These are phyloP conservation scores for Symphodus melops DNA, from an alignment of 2,113 vertebrate genomes.

Conservation along the genomic window DNA sequence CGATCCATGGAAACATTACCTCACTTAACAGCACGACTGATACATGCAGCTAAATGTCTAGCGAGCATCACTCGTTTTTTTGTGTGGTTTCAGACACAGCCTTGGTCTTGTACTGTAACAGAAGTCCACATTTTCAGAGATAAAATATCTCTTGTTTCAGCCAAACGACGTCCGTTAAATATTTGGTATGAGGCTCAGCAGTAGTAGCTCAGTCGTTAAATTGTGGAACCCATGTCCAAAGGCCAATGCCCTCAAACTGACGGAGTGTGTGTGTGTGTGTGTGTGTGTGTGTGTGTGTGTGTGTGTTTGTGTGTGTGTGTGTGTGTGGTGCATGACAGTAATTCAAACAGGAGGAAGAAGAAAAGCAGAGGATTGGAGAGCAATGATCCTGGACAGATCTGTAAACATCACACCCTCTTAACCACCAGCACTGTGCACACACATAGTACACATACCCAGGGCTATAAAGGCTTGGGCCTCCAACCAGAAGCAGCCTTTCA, in stretches of 20 bases:
- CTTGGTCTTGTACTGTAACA: too few relatives aligned
- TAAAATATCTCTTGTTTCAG: too few relatives aligned
- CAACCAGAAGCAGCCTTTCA: constrained; percentile 25
- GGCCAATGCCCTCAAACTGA: too few relatives aligned
- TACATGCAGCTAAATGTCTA: too few relatives aligned
- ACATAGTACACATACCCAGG: background rate
- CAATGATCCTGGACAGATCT: background rate
- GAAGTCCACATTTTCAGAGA: too few relatives aligned
- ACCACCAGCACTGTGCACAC: constrained; percentile 12
- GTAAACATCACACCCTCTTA: constrained; percentile 32
- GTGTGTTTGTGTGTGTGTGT: background rate
- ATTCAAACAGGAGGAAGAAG: background rate
- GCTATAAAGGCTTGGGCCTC: background rate
- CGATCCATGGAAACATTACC: constrained; percentile 38
- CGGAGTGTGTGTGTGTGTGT: background rate
- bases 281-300: background rate
- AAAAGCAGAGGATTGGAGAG: constrained; percentile 1
- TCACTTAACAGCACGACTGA: constrained; percentile 17
- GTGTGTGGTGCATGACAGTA: background rate
- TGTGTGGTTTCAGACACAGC: too few relatives aligned
- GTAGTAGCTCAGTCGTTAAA: too few relatives aligned
- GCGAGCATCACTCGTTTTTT: too few relatives aligned
- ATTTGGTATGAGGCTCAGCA: too few relatives aligned
- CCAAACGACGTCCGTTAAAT: too few relatives aligned
- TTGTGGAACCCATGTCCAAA: background rate